Evolutionary conservation across 2,888 invertebrate species (phyloP), one percentile per base, ranked within the genome.

Genomic region (Rhyacophila evoluta): DNA sequence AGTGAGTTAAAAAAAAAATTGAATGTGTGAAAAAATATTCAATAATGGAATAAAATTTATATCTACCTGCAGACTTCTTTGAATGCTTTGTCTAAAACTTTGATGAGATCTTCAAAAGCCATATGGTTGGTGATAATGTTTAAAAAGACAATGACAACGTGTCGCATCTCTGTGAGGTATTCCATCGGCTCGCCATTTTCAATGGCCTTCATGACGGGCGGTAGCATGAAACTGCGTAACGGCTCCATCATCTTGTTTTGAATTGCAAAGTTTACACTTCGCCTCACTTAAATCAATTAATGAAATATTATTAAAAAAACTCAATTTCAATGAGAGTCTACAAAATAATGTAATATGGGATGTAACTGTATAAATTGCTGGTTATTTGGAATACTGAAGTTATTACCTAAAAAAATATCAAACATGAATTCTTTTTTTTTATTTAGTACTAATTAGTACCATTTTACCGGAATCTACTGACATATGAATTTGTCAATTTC

Each of bases 141-240:
- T 8, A 92, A 89, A 84, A 94, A 94, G 4, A 94, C 88, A 27
- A 94, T 92, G 0, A 93, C 92, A 2, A 94, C 92, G 80, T 92
- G 91, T 41, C 94, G 89, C 86, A 94, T 93, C 86, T 95, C 94
- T 0, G 94, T 94, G 5, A 95, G 86, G 85, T 93, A 94, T 83
- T 94, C 94, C 83, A 94, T 86, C 0, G 94, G 93, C 84, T 94
- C 92, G 78, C 92, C 90, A 82, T 91, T 89, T 82, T 93, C 92
- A 1, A 93, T 91, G 0, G 92, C 91, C 25, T 90, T 87, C 39
- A 92, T 88, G 0, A 93, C 91, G 0, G 93, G 92, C 0, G 88
- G 86, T 27, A 91, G 86, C 85, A 93, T 91, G 83, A 92, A 93
- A 69, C 90, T 89, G 19, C 90, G 87, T 2, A 93, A 84, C 2